These are phyloP conservation scores for Pipistrellus nathusii DNA, from an alignment of 2,797 vertebrate species.

Conservation along the genomic window DNA sequence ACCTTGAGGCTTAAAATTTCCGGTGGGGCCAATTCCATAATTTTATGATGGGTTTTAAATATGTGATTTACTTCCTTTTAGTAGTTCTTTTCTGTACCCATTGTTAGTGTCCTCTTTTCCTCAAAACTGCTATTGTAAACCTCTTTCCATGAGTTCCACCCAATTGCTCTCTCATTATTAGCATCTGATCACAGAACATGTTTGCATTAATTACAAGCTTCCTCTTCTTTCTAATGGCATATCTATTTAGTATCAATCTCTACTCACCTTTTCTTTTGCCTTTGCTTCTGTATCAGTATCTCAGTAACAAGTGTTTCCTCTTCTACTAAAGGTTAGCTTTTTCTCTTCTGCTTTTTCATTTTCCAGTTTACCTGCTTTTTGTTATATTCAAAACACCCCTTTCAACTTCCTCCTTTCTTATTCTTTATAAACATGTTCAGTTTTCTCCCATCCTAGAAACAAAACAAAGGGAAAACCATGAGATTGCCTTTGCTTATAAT, in stretches of 20 bases:
- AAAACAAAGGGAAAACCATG: slow-evolving; percentile 3
- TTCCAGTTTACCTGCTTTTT: background rate
- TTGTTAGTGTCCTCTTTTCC: background rate
- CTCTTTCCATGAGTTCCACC: background rate
- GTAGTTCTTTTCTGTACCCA: background rate
- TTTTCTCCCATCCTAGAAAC: background rate
- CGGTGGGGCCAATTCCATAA: background rate
- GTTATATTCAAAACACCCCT: background rate
- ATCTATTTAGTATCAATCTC: background rate
- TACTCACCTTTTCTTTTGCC: background rate
- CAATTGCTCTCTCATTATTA: background rate
- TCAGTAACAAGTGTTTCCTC: background rate
- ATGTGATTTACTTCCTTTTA: background rate
- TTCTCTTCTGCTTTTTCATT: background rate
- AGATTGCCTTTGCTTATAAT: background rate
- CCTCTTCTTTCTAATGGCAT: background rate
- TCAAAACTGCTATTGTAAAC: background rate
- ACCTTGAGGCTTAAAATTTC: background rate
- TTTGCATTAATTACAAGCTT: background rate
- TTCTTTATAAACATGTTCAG: background rate
- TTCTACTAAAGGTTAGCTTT: slow-evolving; percentile 11
- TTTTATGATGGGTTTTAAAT: slow-evolving; percentile 8
- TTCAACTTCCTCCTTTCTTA: background rate
- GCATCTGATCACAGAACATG: background rate
- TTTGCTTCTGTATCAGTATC: background rate